phyloP scores from a whole-genome alignment of 2,888 invertebrate genomes.

The Melieria omissa region DNA sequence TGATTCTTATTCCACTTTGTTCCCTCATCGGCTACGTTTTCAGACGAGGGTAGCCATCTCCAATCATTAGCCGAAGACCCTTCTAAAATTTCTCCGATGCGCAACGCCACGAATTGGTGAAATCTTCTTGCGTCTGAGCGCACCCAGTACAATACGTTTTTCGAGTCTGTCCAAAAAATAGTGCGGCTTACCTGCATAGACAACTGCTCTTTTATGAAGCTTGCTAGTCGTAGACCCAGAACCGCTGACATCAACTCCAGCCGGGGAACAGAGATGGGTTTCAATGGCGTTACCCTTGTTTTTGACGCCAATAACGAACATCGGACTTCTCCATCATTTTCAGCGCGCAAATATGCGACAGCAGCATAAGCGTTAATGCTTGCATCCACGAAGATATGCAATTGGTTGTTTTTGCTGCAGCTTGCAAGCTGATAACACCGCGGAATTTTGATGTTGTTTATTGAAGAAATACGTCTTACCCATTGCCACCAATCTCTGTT shows the following conservation, averaged over 20 bases:
- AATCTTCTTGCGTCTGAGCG: conserved; percentile 13
- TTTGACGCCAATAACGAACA: conserved; percentile 28
- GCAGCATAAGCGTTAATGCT: conserved; percentile 36
- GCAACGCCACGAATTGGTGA: conserved; percentile 11
- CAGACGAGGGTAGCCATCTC: conserved; percentile 7
- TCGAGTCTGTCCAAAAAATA: conserved; percentile 39
- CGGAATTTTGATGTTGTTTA: conserved; percentile 43
- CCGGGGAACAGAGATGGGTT: conserved; percentile 38
- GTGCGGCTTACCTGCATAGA: conserved; percentile 32
- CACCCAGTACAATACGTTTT: conserved; percentile 30
- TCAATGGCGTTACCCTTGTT: conserved; percentile 31
- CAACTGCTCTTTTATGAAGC: conserved; percentile 30
- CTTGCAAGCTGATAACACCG: conserved; percentile 40
- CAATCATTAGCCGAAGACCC: neutral
- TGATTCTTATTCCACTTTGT: no score
- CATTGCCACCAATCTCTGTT: conserved; percentile 44
- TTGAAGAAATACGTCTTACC: conserved; percentile 40
- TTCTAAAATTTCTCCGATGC: conserved; percentile 15
- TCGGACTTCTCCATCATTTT: conserved; percentile 8
- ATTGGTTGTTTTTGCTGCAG: conserved; percentile 20
- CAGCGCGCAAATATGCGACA: conserved; percentile 33
- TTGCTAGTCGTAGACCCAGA: conserved; percentile 42
- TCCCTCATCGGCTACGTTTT: neutral
- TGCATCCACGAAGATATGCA: conserved; percentile 46
- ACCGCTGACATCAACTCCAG: conserved; percentile 46